Evolutionary conservation across 2,113 vertebrate genomes (phyloP), one percentile per base, ranked within the genome.

Genomic region (Empidonax alnorum): DNA sequence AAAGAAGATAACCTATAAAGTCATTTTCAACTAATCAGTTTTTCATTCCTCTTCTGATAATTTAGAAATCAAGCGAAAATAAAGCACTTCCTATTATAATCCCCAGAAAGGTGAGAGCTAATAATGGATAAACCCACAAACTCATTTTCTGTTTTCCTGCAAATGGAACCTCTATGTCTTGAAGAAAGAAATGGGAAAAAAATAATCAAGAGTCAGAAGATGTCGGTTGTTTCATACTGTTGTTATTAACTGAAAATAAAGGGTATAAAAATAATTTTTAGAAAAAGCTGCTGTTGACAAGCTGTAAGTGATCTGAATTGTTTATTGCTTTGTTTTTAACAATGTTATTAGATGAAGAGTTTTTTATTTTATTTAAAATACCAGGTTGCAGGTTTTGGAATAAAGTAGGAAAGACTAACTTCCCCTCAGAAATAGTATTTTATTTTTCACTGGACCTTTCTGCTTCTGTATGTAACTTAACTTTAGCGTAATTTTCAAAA

Each of bases 301-400:
- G 18, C 6, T 87, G 19, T 3, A 55, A 65, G 39, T 2, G 0
- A 42, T 4, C 33, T 17, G 20, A 90, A 25, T 87, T 49, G 1
- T 63, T 21, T 79, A 16, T 12, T 59, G 3, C 2, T 47, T 18
- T 39, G 14, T 19, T 42, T 74, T 81, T 69, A 83, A 27, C 21
- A 33, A 12, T 37, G 9, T 50, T 55, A 31, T 55, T 67, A 84
- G 14, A 37, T 46, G 0, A 83, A 74, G 23, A 4, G 3, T 68
- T 14, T 23, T 9, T 6, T 30, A 11, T 9, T 62, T n/a, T 56
- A 14, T 23, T 85, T 11, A 24, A 69, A 63, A 28, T 53, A 72
- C 0, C 5, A 67, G 10, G 10, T 7, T 76, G 8, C 9, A 37
- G 7, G 2, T 67, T 71, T 63, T 67, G 8, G 28, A 87, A 59